Evolutionary conservation across 1,140 invertebrate genomes (phyloP).

Genomic region (Trichoplusia ni): DNA sequence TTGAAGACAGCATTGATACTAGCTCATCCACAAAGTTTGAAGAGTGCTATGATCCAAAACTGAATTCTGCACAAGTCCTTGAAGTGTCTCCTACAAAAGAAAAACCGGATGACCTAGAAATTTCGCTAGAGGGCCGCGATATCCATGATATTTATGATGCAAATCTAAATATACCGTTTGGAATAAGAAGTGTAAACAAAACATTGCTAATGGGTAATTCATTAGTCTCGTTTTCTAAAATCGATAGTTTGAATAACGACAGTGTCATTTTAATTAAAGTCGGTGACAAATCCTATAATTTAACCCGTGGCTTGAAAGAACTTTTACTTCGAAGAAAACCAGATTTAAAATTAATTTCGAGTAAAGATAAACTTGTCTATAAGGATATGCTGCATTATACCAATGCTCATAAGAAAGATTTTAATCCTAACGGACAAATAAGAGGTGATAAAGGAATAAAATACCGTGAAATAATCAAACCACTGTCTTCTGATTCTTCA

Average conservation of each 20-base stretch:
- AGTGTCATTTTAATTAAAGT: background rate
- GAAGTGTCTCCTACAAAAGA: too few species aligned
- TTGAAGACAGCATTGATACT: too few species aligned
- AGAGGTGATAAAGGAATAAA: conserved; percentile 24
- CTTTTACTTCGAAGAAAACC: too few species aligned
- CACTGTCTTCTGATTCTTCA: background rate
- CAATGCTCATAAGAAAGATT: conserved; percentile 25
- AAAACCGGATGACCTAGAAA: too few species aligned
- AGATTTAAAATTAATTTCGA: too few species aligned
- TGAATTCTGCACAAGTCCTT: too few species aligned
- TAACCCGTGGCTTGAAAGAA: conserved; percentile 15
- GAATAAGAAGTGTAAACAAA: conserved; percentile 13
- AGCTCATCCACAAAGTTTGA: too few species aligned
- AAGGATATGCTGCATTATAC: conserved; percentile 4
- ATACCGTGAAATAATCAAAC: conserved; percentile 26
- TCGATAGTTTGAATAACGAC: background rate
- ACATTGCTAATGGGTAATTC: conserved; percentile 10
- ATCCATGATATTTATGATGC: too few species aligned
- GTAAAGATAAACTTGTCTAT: background rate
- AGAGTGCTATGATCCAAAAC: too few species aligned
- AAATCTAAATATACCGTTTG: conserved; percentile 13
- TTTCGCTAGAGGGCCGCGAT: too few species aligned
- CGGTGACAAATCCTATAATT: conserved; percentile 7
- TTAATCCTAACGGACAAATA: conserved; percentile 19
- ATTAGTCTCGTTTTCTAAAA: conserved; percentile 4